Base-by-base conservation (phyloP, 2,113 vertebrate genomes). In the Oncorhynchus mykiss region DNA sequence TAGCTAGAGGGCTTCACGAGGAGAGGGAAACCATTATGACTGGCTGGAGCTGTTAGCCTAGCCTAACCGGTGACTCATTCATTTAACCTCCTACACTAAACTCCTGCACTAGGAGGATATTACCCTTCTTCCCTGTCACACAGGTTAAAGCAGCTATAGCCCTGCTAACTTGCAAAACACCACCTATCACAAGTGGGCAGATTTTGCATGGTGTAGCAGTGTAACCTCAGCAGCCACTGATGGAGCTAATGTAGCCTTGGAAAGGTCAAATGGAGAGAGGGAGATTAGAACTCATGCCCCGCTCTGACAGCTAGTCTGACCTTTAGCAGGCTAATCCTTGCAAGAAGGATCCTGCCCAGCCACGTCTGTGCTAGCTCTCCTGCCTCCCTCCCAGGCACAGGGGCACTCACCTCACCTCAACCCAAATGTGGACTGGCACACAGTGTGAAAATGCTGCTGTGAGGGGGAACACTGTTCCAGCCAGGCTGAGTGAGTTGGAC, bases 301-400 rank as follows among this genome's bases (percentile, higher is more conserved):
- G 16, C 22, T 72, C 76, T 83, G 84, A 88, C 90, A 81, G 39
- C 9, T 45, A 45, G 80, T 77, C 24, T 90, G 91, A 92, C 92
- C 92, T 93, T 93, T 89, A 82, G 70, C 71, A 73, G 81, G 74
- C 70, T 79, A 78, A 78, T 88, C 73, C 80, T 87, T 65, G n/a
- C 64, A 71, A 22, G 64, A 74, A 69, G 29, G 67, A 59, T 45
- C 20, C 77, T 60, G 65, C 75, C 72, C 39, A 27, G 29, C 66
- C 65, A 39, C 13, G 13, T 20, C 48, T 67, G 51, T 24, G 13
- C 51, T 65, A 7, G 31, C 29, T n/a, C 34, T 57, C 31, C 67
- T 64, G 51, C 16, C 12, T 54, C 16, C 51, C 51, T 18, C 4
- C 78, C 12, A 77, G 29, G 20, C 18, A 20, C 5, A 18, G 14